These are phyloP conservation scores for Tympanuchus pallidicinctus DNA, from an alignment of 2,113 vertebrate species.

Conservation along the genomic window DNA sequence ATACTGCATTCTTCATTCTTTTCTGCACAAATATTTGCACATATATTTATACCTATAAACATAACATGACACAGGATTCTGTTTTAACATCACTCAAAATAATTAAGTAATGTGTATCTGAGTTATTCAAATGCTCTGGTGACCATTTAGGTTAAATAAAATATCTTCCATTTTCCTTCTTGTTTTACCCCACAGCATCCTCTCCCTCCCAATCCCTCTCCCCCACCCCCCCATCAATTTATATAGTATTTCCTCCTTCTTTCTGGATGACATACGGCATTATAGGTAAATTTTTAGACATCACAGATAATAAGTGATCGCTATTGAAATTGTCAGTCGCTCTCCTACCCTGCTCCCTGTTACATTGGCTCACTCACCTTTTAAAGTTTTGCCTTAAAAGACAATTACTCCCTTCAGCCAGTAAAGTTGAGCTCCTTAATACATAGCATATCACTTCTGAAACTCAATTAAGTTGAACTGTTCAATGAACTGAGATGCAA, in stretches of 20 bases:
- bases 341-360: background rate
- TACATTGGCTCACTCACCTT: background rate
- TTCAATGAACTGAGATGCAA: background rate
- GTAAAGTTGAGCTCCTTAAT: constrained; percentile 14
- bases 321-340: background rate
- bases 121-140: background rate
- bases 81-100: background rate
- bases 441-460: background rate
- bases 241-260: background rate
- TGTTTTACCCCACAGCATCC: background rate
- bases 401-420: constrained; percentile 24
- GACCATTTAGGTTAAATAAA: background rate
- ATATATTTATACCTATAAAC: background rate
- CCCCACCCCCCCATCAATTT: background rate
- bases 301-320: background rate
- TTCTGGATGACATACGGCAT: background rate
- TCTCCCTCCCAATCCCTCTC: too few relatives aligned
- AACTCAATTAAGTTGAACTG: background rate
- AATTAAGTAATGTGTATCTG: background rate
- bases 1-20: rapidly evolving
- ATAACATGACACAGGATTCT: background rate
- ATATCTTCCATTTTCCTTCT: background rate
- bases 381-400: constrained; percentile 21
- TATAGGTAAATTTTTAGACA: background rate
- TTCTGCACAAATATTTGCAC: background rate